Evolutionary conservation across 2,797 vertebrate species (phyloP), one percentile per base, ranked within the genome.

Genomic region (Mormyrops boulengeri): DNA sequence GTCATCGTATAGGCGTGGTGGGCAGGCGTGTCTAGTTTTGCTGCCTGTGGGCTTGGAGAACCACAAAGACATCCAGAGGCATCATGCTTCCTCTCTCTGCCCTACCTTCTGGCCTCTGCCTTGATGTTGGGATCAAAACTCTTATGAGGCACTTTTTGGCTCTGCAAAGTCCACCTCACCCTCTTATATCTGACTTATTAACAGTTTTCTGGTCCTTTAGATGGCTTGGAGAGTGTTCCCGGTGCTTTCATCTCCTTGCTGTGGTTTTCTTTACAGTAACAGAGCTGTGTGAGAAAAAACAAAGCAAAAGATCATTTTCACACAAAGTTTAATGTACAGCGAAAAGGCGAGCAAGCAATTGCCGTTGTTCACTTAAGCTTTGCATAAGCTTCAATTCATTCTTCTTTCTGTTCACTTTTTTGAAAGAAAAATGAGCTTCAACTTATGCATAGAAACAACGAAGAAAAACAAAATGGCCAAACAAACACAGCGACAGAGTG

Each of bases 1-100:
- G 97, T 97, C 97, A 97, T 97, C 96, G 95, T 97, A 95, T 96
- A 95, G 7, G 87, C 92, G 92, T 91, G 92, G 92, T 94, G 92
- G 93, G 93, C 94, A 94, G 94, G 92, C 94, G 93, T 94, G 93
- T 96, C 96, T 95, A 95, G 96, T 92, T 92, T 92, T 93, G 93
- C 44, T 92, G 94, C 95, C 94, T 95, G 93, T 94, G 89, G 90
- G 22, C 88, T 82, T 89, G 88, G 22, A n/a, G 84, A 66, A 88
- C 90, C 73, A 53, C 57, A 30, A 14, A 41, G 19, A 87, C 88
- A 90, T 93, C 95, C 93, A 96, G 91, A 92, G 94, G 93, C 97
- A 97, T 96, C 93, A 91, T 95, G 93, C 94, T 95, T 90, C 90
- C 0, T 90, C 77, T 92, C 90, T 94, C 93, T 95, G 92, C 95